Evolutionary conservation across 2,797 vertebrate species (phyloP).

Genomic region (Perodicticus potto): DNA sequence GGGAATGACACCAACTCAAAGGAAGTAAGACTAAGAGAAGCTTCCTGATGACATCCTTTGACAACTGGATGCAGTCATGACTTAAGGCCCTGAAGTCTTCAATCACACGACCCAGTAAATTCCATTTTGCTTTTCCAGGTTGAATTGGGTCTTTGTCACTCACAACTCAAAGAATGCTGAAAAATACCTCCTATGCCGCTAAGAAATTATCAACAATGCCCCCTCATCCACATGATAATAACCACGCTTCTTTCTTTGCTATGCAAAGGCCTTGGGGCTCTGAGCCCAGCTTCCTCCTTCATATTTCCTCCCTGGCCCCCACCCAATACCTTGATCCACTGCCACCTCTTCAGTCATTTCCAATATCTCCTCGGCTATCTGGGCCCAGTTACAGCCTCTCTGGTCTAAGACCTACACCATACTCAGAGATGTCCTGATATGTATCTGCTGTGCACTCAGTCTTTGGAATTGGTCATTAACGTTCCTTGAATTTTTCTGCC

Average conservation of each 20-base stretch:
- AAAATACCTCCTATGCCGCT: not conserved
- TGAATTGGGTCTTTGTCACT: conserved; percentile 21
- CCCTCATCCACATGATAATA: not conserved
- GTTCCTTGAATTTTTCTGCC: conserved; percentile 1
- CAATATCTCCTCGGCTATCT: not conserved
- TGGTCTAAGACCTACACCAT: not conserved
- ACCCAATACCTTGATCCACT: not conserved
- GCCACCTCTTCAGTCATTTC: not conserved
- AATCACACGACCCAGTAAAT: not conserved
- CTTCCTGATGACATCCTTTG: not conserved
- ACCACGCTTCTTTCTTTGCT: not conserved
- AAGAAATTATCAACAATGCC: not conserved
- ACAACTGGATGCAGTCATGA: not conserved
- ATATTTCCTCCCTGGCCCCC: not conserved
- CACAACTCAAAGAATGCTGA: not conserved
- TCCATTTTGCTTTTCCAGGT: not conserved
- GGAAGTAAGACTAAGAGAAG: conserved; percentile 4
- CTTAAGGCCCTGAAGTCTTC: not conserved
- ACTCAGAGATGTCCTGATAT: not conserved
- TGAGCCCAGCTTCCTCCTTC: not conserved
- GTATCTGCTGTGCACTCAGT: not conserved
- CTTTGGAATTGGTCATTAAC: not conserved
- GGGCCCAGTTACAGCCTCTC: not conserved
- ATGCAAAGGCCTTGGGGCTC: not conserved
- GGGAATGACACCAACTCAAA: not conserved